Percentiles rank a stretch among this genome's conserved stretches.
phyloP scores from a whole-genome alignment of 2,797 vertebrate species.

The Neosalanx taihuensis region DNA sequence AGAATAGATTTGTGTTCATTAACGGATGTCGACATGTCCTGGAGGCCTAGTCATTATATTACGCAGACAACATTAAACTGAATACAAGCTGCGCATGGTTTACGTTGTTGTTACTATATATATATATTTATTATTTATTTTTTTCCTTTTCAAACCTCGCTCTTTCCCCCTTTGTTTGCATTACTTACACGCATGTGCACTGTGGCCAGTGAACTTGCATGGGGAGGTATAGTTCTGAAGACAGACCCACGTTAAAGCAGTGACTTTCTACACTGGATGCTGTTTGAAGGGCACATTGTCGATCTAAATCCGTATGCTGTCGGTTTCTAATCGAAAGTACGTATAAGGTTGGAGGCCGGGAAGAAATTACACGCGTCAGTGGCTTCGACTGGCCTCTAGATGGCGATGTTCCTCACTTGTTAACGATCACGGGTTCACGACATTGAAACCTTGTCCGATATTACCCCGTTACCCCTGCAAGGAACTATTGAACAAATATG shows the following conservation, averaged over 20 bases:
- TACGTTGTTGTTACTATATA: constrained; percentile 9
- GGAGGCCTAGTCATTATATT: neutral
- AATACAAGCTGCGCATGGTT: constrained; percentile 43
- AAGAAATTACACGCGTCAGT: constrained; percentile 19
- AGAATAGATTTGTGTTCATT: neutral
- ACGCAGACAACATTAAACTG: constrained; percentile 13
- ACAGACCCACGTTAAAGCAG: constrained; percentile 13
- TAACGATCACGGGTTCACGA: neutral
- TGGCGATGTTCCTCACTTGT: constrained; percentile 70
- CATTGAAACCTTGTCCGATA: constrained; percentile 9
- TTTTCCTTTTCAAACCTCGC: constrained; percentile 38
- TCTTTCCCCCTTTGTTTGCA: constrained; percentile 28
- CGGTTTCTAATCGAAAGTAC: neutral
- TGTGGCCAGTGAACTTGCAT: constrained; percentile 55
- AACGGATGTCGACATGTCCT: constrained; percentile 11
- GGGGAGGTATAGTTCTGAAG: constrained; percentile 68
- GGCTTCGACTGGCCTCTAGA: constrained; percentile 54
- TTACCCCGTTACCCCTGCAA: neutral
- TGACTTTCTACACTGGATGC: neutral
- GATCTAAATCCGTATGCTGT: constrained; percentile 37
- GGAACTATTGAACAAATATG: neutral
- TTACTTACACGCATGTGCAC: constrained; percentile 53
- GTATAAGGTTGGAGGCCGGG: constrained; percentile 13
- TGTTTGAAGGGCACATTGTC: constrained; percentile 19
- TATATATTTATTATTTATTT: too few species aligned